These are phyloP conservation scores for Mionectes macconnelli DNA, from an alignment of 2,113 vertebrate genomes.

Conservation along the genomic window DNA sequence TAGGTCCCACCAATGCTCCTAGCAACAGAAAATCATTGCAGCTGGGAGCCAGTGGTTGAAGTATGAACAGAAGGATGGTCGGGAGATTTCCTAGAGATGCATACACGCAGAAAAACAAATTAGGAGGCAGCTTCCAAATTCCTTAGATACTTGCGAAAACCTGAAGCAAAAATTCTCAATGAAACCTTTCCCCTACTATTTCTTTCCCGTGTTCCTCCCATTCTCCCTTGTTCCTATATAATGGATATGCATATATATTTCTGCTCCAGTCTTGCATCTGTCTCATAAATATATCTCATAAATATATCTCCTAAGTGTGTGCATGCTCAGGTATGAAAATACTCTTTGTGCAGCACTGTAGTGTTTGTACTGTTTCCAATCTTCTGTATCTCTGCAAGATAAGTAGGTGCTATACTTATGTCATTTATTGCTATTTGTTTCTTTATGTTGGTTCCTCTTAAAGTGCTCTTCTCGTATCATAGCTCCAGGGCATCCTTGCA, in stretches of 20 bases:
- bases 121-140: neutral
- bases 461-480: conserved; percentile 53
- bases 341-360: conserved; percentile 14
- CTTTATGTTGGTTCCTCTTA: conserved; percentile 63
- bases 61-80: neutral
- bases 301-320: conserved; percentile 19
- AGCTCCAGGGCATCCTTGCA: conserved; percentile 64
- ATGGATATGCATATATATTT: neutral
- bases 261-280: neutral
- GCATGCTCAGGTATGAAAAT: conserved; percentile 42
- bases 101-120: neutral
- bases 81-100: neutral
- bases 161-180: neutral
- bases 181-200: neutral
- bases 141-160: neutral
- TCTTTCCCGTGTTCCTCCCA: neutral
- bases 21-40: neutral
- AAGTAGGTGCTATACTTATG: conserved; percentile 58
- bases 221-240: neutral
- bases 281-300: conserved; percentile 46
- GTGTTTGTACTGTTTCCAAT: conserved; percentile 58
- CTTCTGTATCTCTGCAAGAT: conserved; percentile 54
- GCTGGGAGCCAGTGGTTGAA: neutral
- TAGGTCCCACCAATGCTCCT: neutral
- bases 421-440: conserved; percentile 72